Percentiles rank a stretch among this genome's conserved stretches.
Evolutionary conservation across 2,797 vertebrate genomes (phyloP).

Genomic region (Spinus pinus): DNA sequence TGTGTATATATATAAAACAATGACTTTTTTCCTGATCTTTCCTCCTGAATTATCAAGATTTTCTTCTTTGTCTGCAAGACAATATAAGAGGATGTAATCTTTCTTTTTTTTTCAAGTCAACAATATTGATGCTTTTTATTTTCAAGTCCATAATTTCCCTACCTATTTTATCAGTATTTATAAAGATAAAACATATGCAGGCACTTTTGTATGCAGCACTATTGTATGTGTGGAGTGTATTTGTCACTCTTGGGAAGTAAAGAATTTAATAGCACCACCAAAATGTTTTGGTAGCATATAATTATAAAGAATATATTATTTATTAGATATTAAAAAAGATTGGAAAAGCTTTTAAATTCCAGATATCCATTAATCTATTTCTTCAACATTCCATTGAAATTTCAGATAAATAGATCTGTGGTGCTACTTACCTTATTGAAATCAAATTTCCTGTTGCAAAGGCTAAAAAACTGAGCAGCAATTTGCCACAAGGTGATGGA

Average conservation of each 20-base stretch:
- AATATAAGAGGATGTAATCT: neutral
- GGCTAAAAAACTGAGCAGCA: neutral
- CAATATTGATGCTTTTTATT: conserved; percentile 26
- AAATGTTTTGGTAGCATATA: neutral
- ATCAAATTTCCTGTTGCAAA: neutral
- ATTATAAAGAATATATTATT: neutral
- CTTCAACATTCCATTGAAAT: neutral
- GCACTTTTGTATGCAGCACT: neutral
- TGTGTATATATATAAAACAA: neutral
- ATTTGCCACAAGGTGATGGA: neutral
- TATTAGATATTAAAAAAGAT: neutral
- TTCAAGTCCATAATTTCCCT: conserved; percentile 31
- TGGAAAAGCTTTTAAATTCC: neutral
- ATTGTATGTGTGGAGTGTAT: neutral
- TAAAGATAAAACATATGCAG: neutral
- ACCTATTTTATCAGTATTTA: conserved; percentile 10
- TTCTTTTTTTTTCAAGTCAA: neutral
- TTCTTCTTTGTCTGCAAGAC: conserved; percentile 13
- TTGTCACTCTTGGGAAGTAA: neutral
- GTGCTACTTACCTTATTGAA: neutral
- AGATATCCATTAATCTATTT: neutral
- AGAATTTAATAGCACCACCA: neutral
- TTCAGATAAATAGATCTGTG: neutral
- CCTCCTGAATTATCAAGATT: neutral
- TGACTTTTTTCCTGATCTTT: neutral